These are phyloP conservation scores for Romanogobio albipinnatus DNA, from an alignment of 2,113 vertebrate genomes.

Conservation along the genomic window DNA sequence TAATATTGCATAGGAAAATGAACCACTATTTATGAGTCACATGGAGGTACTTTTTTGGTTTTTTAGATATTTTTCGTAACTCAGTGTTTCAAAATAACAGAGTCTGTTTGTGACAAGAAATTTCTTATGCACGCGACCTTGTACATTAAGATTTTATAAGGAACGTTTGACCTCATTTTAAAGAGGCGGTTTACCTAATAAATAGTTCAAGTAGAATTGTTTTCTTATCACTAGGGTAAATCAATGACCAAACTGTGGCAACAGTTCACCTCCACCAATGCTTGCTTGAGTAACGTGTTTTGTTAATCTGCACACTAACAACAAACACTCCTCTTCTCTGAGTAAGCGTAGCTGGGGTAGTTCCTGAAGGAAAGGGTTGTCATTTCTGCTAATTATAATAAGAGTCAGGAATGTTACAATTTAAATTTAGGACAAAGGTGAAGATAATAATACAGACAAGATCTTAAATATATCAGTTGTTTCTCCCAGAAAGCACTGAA, in stretches of 20 bases:
- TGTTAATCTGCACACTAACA: constrained; percentile 57
- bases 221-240: constrained; percentile 27
- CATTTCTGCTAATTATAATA: constrained; percentile 56
- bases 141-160: neutral
- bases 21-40: neutral
- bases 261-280: neutral
- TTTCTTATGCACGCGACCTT: constrained; percentile 41
- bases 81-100: neutral
- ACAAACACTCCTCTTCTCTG: constrained; percentile 60
- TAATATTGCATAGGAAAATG: neutral
- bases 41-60: neutral
- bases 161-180: neutral
- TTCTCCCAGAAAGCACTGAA: neutral
- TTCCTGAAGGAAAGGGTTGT: constrained; percentile 59
- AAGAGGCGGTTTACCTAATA: neutral
- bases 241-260: neutral
- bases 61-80: neutral
- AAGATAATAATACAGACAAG: neutral
- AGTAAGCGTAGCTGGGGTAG: neutral
- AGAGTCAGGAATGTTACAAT: neutral
- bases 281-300: constrained; percentile 40
- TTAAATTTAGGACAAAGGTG: neutral
- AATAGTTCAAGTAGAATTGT: constrained; percentile 5
- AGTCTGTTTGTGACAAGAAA: constrained; percentile 50
- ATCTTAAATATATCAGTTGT: neutral